Evolutionary conservation across 1,140 invertebrate genomes (phyloP).

Genomic region (Myzus persicae): DNA sequence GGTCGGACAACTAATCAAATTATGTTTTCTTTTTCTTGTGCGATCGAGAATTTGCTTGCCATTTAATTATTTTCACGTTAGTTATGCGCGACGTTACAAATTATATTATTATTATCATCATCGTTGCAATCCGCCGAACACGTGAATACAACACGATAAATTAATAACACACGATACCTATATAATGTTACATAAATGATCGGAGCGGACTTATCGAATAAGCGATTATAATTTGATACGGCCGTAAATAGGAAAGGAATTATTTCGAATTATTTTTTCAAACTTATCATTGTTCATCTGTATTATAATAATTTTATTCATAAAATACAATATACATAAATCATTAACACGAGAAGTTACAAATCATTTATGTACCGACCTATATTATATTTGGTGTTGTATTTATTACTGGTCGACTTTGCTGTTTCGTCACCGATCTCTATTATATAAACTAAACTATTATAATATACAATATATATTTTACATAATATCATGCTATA

Average conservation of each 20-base stretch:
- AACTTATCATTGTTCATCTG: background rate
- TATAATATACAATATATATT: background rate
- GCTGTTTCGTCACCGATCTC: background rate
- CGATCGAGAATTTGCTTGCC: background rate
- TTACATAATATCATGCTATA: background rate
- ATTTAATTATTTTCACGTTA: background rate
- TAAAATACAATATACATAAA: background rate
- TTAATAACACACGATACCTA: background rate
- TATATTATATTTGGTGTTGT: constrained; percentile 12
- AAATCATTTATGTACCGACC: background rate
- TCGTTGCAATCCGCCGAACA: background rate
- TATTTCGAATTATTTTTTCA: background rate
- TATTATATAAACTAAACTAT: constrained; percentile 4
- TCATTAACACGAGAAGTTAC: constrained; percentile 1
- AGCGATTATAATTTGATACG: background rate
- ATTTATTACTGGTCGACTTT: background rate
- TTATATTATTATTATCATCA: background rate
- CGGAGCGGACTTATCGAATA: background rate
- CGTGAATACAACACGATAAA: background rate
- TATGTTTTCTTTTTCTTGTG: background rate
- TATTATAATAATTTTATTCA: background rate
- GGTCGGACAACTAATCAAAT: constrained; percentile 12
- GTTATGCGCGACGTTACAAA: background rate
- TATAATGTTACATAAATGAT: background rate
- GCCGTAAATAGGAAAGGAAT: background rate